These are phyloP conservation scores for Anguilla megastoma DNA, from an alignment of 2,797 vertebrate species.

Conservation along the genomic window DNA sequence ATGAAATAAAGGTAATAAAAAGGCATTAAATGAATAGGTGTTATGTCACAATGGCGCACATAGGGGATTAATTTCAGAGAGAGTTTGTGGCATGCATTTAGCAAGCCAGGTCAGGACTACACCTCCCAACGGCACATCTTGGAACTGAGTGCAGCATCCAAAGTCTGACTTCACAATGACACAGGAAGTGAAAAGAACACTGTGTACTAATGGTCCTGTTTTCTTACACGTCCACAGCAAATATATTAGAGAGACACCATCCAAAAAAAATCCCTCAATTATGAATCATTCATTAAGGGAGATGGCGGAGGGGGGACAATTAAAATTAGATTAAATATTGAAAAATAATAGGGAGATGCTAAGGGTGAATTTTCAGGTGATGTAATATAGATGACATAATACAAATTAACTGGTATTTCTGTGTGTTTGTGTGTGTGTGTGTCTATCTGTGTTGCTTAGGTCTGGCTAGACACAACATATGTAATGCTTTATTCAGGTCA, in stretches of 20 bases:
- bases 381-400: not conserved
- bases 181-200: not conserved
- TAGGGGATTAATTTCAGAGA: not conserved
- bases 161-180: not conserved
- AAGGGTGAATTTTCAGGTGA: constrained; percentile 30
- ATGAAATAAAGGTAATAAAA: not conserved
- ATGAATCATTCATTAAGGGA: constrained; percentile 25
- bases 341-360: constrained; percentile 35
- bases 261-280: constrained; percentile 49
- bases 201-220: not conserved
- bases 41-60: not conserved
- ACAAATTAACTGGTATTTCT: not conserved
- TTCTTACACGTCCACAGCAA: not conserved
- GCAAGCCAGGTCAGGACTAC: not conserved
- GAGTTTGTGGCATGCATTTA: not conserved
- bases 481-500: no score
- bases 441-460: no score
- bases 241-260: not conserved
- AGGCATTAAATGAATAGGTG: not conserved
- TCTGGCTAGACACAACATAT: no score
- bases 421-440: no score
- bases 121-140: not conserved
- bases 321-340: constrained; percentile 58
- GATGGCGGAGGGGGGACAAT: constrained; percentile 47
- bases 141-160: not conserved